phyloP scores from a whole-genome alignment of 2,113 vertebrate species.

The Ginglymostoma cirratum region DNA sequence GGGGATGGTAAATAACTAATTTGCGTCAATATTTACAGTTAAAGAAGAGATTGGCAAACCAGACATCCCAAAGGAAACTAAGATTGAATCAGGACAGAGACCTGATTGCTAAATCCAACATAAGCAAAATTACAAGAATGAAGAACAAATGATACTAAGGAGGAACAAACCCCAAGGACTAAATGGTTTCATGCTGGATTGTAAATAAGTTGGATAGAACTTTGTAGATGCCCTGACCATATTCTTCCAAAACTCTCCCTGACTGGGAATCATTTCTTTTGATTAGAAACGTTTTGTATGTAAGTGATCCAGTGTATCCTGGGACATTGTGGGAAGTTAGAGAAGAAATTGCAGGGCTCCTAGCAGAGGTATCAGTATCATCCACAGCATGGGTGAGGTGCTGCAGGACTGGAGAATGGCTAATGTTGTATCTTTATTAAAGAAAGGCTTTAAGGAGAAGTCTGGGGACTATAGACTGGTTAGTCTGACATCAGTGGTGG shows the following conservation, averaged over 20 bases:
- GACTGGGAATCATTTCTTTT: background rate
- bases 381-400: too few relatives aligned
- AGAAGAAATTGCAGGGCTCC: too few relatives aligned
- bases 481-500: too few relatives aligned
- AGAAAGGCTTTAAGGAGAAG: too few relatives aligned
- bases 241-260: background rate
- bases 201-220: background rate
- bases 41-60: background rate
- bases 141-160: background rate
- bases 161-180: background rate
- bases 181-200: background rate
- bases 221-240: background rate
- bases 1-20: background rate
- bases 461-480: too few relatives aligned
- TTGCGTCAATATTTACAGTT: background rate
- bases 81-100: background rate
- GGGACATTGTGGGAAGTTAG: too few relatives aligned
- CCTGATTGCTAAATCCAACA: background rate
- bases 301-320: too few relatives aligned
- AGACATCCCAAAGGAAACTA: background rate
- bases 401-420: too few relatives aligned
- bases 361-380: too few relatives aligned
- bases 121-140: background rate
- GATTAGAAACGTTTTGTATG: background rate
- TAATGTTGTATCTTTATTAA: too few relatives aligned